Base-by-base conservation (phyloP, 92 coral and sea anemone species). In the Porites cylindrica region DNA sequence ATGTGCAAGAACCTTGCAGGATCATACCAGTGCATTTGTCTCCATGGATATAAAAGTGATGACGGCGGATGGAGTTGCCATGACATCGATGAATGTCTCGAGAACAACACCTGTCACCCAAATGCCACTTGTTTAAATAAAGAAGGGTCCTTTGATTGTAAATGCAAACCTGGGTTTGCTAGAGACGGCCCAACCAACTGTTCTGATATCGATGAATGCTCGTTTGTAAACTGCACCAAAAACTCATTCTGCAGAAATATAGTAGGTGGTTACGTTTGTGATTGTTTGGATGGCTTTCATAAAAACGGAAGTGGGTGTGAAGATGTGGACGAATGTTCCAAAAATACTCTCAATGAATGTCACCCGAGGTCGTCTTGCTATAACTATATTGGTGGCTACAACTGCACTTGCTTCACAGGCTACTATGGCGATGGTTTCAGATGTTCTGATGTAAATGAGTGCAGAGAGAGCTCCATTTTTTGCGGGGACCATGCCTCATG, bases 51-150 rank as follows among this genome's bases (percentile, higher is more conserved):
- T 43, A 19, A 74, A 21, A 91, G 82, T 51, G 71, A 81, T 23
- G 87, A 87, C 69, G 61, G 78, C 9, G 89, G 88, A 21, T 32
- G 83, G 72, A 70, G 77, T 66, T 92, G 95, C 73, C 61, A 62
- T 17, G 95, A 92, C 56, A 26, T 19, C 13, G 67, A 92, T 47
- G 95, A 92, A 82, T 92, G 95, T 52, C 68, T 78, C 26, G 43
- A 26, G 51, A 92, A 85, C 58, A 51, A 76, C 51, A 20, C 85
- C n/a, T 92, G 95, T 43, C 86, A 89, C 66, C 23, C 85, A 23
- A 89, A 92, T 24, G 95, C 95, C 53, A 61, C 78, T n/a, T 92
- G 95, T 66, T 79, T 67, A 7, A 92, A 92, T 70, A 88, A 92
- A 0, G 43, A 78, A 23, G 94, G 94, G 18, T 92, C 94, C 7